Evolutionary conservation across 2,113 vertebrate species (phyloP).

Genomic region (Perccottus glenii): DNA sequence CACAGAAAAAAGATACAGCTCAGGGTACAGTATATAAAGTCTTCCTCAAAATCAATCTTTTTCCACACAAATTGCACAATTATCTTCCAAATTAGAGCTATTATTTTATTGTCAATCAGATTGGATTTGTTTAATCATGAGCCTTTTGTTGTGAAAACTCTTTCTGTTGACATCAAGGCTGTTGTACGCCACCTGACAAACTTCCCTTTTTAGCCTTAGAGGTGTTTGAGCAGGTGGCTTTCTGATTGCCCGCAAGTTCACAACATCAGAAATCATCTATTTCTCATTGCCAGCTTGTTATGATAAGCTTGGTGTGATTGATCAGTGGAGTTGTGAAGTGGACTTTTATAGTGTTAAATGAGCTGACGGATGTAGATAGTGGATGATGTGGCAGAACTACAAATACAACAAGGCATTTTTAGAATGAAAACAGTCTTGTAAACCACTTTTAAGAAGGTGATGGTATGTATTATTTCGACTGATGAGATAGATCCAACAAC

Average conservation of each 20-base stretch:
- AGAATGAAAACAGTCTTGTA: too few species aligned
- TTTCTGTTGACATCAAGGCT: constrained; percentile 26
- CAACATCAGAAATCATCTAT: constrained; percentile 8
- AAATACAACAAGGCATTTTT: too few species aligned
- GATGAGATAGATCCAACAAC: too few species aligned
- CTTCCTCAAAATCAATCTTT: constrained; percentile 34
- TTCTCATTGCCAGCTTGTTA: background rate
- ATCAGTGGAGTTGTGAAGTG: constrained; percentile 24
- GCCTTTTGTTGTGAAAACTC: constrained; percentile 49
- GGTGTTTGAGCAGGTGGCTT: constrained; percentile 46
- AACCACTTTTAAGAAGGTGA: too few species aligned
- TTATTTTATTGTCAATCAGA: constrained; percentile 53
- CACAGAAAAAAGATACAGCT: constrained; percentile 19
- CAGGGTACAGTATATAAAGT: too few species aligned
- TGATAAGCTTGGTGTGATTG: constrained; percentile 19
- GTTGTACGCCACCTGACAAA: constrained; percentile 3
- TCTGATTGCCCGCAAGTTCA: constrained; percentile 24
- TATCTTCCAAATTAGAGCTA: constrained; percentile 50
- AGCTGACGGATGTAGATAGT: constrained; percentile 19
- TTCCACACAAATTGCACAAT: constrained; percentile 44
- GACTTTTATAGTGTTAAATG: constrained; percentile 23
- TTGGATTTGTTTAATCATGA: constrained; percentile 53
- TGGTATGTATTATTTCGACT: too few species aligned
- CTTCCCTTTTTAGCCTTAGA: constrained; percentile 17
- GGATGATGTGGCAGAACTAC: background rate